A percentile compares a stretch with the other conserved stretches of the same genome.
Conservation (phyloP, 2,113 vertebrate genomes). For the Odobenus rosmarus region DNA sequence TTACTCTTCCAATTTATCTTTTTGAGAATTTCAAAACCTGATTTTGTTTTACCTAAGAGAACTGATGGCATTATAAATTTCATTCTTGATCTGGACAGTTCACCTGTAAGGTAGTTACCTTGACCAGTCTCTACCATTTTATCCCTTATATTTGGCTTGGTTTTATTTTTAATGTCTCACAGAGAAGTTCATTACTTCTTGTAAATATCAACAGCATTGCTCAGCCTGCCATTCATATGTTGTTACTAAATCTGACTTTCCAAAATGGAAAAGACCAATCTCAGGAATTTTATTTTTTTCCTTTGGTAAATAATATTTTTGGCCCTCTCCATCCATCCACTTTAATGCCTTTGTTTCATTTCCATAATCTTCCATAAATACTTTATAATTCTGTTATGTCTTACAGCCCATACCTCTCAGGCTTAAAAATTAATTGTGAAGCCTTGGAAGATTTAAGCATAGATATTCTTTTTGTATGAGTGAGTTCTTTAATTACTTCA, state of each 20-base stretch:
- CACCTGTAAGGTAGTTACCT: not conserved
- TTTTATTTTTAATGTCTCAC: not conserved
- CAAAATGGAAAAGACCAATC: not conserved
- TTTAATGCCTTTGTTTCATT: not conserved
- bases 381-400: not conserved
- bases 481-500: not conserved
- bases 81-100: not conserved
- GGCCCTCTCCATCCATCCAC: not conserved
- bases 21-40: not conserved
- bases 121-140: not conserved
- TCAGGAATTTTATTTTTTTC: not conserved
- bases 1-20: not conserved
- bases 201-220: not conserved
- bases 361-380: not conserved
- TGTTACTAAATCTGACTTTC: not conserved
- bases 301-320: not conserved
- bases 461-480: not conserved
- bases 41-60: not conserved
- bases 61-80: not conserved
- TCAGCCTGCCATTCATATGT: not conserved
- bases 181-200: not conserved
- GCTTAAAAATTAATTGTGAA: constrained; percentile 22
- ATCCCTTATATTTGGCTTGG: not conserved
- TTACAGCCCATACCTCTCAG: not conserved
- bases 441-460: not conserved